Conservation (phyloP, 2,797 vertebrate species). For the Lacerta agilis region DNA sequence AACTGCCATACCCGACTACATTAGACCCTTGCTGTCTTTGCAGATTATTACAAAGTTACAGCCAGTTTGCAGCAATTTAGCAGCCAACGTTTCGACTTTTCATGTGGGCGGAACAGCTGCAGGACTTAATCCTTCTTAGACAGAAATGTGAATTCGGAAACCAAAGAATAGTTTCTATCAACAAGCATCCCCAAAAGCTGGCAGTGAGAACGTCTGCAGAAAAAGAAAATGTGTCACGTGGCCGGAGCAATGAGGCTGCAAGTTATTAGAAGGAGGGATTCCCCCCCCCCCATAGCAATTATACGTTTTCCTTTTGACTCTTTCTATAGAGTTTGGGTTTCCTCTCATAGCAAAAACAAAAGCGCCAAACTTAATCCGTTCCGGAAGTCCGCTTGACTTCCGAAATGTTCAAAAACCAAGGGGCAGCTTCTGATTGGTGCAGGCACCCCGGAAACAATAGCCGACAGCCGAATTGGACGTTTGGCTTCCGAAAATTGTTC, state of each 20-base stretch:
- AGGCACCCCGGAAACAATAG: too few species aligned
- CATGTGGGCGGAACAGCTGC: not conserved
- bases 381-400: too few species aligned
- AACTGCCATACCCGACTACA: constrained; percentile 2
- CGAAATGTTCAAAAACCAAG: too few species aligned
- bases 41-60: constrained; percentile 31
- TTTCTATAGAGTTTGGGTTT: not conserved
- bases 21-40: constrained; percentile 6
- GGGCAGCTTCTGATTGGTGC: too few species aligned
- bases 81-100: not conserved
- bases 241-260: not conserved
- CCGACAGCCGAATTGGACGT: too few species aligned
- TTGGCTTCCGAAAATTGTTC: too few species aligned
- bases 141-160: constrained; percentile 8
- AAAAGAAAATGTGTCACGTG: not conserved
- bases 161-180: not conserved
- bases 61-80: constrained; percentile 15
- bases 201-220: not conserved
- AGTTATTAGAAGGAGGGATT: not conserved
- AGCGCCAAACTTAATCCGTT: too few species aligned
- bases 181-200: not conserved
- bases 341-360: not conserved
- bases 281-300: not conserved
- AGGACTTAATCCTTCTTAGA: not conserved
- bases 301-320: not conserved